Percentiles rank a stretch among this genome's conserved stretches.
Conservation (phyloP, 2,888 invertebrate genomes). For the Trachelus stipa region DNA sequence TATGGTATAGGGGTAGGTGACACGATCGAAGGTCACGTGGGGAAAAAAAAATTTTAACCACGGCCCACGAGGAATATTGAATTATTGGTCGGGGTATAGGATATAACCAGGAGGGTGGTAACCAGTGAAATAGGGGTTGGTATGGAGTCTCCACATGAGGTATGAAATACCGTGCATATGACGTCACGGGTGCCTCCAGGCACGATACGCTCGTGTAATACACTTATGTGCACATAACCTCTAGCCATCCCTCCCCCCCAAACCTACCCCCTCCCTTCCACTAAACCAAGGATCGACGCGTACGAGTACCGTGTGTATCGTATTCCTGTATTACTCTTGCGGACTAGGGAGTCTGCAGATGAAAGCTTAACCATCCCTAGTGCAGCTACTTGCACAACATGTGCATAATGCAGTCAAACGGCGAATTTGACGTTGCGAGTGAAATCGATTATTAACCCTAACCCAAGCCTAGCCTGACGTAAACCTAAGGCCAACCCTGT, state of each 20-base stretch:
- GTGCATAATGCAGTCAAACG: background rate
- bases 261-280: background rate
- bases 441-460: background rate
- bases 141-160: background rate
- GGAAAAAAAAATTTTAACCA: background rate
- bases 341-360: background rate
- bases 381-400: background rate
- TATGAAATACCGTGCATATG: background rate
- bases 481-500: background rate
- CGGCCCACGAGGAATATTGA: background rate
- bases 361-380: background rate
- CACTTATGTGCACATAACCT: background rate
- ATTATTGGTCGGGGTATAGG: background rate
- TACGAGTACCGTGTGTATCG: background rate
- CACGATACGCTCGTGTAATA: background rate
- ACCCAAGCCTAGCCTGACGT: background rate
- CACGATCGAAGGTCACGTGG: background rate
- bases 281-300: background rate
- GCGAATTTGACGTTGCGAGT: background rate
- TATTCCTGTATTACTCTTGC: background rate
- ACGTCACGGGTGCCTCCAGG: background rate
- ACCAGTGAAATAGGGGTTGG: background rate
- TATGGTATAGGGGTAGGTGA: background rate
- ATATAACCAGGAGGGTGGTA: background rate
- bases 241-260: background rate